Conservation (phyloP, 2,888 invertebrate species). For the Blastobasis adustella region DNA sequence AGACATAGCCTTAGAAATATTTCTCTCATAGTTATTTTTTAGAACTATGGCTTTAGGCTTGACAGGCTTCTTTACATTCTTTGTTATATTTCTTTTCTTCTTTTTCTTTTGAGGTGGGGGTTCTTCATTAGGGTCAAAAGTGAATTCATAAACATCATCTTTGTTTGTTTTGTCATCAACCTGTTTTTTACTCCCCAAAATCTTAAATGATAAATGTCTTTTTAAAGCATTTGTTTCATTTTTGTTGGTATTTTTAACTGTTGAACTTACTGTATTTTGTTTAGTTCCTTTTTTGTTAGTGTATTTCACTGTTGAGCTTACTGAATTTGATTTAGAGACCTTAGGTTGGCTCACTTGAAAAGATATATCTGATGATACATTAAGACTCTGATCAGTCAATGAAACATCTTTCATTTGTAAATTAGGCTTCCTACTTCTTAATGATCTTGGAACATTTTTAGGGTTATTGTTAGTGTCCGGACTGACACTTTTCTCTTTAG, state of each 20-base stretch:
- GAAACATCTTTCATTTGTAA: too few relatives aligned
- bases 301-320: too few relatives aligned
- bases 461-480: too few relatives aligned
- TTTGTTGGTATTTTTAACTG: too few relatives aligned
- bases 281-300: too few relatives aligned
- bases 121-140: conserved; percentile 62
- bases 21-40: conserved; percentile 52
- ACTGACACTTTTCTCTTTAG: too few relatives aligned
- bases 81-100: conserved; percentile 19
- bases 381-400: too few relatives aligned
- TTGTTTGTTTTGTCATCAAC: conserved; percentile 26
- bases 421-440: background rate
- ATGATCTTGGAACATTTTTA: conserved; percentile 1
- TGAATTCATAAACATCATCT: conserved; percentile 64
- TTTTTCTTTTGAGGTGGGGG: conserved; percentile 58
- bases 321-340: too few relatives aligned
- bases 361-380: too few relatives aligned
- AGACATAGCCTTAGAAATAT: conserved; percentile 48
- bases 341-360: conserved; percentile 1
- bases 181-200: conserved; percentile 38
- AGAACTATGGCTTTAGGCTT: conserved; percentile 38
- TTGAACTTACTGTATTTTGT: too few relatives aligned
- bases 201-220: conserved; percentile 36
- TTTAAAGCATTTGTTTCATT: conserved; percentile 18
- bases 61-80: conserved; percentile 28